Evolutionary conservation across 2,797 vertebrate genomes (phyloP), one percentile per base, ranked within the genome.

Genomic region (Natrix natrix): DNA sequence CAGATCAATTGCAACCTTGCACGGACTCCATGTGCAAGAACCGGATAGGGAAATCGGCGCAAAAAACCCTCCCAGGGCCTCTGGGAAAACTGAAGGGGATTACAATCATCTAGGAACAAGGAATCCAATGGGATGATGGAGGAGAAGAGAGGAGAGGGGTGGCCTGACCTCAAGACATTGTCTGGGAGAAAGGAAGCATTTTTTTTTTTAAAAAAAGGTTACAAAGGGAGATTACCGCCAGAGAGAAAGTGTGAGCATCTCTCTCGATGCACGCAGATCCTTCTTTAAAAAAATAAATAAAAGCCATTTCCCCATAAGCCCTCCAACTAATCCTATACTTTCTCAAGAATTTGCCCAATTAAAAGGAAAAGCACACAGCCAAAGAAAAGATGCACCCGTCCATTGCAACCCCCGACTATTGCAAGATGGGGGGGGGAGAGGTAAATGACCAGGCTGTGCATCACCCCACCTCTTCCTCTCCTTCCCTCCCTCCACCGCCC

Each of bases 81-180:
- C 16, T 74, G 86, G 86, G 56, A 59, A 89, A 55, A 59, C 87
- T 12, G 26, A 61, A 88, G 86, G n/a, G 92, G 90, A 91, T 92
- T 87, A 86, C 60, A 89, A 89, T 59, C 37, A 69, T 83, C 60
- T 86, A 74, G 88, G 74, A 17, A 69, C 74, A 74, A 74, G 59
- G 74, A 91, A 91, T 86, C 90, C 88, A 89, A 74, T 59, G 91
- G 88, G 26, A 89, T 32, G 88, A 86, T 61, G 59, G 92, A 12
- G 92, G 91, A 43, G 54, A 60, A 56, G 14, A 57, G 56, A 12
- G 92, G 6, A n/a, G 88, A 78, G 22, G 56, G 60, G 24, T 26
- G 11, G 63, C 78, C 87, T 89, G 90, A 90, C 78, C 92, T 91
- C n/a, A 90, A 87, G 88, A 22, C 52, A 59, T 87, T 83, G 89